Evolutionary conservation across 1,140 invertebrate species (phyloP).

Genomic region (Lordiphosa stackelbergi): DNA sequence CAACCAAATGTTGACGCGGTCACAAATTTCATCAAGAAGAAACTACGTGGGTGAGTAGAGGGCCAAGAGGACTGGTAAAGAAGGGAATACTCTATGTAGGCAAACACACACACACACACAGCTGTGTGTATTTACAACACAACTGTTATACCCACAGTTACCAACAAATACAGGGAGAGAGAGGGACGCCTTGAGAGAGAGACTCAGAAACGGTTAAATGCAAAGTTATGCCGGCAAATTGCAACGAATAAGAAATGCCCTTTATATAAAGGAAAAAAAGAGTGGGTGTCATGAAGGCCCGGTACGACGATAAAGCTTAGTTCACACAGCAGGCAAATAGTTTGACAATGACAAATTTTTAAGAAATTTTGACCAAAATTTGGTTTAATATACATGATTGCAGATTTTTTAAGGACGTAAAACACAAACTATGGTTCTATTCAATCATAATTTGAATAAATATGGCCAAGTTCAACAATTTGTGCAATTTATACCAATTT

Average conservation of each 20-base stretch:
- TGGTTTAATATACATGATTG: too few species aligned
- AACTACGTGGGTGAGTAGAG: constrained; percentile 1
- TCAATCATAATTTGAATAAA: too few species aligned
- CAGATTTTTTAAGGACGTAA: too few species aligned
- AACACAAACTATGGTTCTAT: too few species aligned
- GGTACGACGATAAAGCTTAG: too few species aligned
- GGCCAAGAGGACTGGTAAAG: not conserved
- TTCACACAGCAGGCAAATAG: too few species aligned
- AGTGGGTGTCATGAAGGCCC: too few species aligned
- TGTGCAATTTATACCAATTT: too few species aligned
- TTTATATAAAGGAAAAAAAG: too few species aligned
- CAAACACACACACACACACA: not conserved
- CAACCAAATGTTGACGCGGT: constrained; percentile 19
- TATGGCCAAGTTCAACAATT: too few species aligned
- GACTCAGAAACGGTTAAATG: not conserved
- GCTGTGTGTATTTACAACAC: constrained; percentile 10
- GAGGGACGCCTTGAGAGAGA: not conserved
- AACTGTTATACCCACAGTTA: constrained; percentile 36
- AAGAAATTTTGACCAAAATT: too few species aligned
- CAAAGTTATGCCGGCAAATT: not conserved
- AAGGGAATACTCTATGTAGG: constrained; percentile 5
- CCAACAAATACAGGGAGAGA: constrained; percentile 4
- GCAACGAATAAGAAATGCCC: not conserved
- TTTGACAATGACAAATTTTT: too few species aligned
- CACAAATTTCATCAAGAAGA: constrained; percentile 2